These are phyloP conservation scores for Meloidogyne hapla DNA, from an alignment of 1,140 invertebrate species.

Conservation along the genomic window DNA sequence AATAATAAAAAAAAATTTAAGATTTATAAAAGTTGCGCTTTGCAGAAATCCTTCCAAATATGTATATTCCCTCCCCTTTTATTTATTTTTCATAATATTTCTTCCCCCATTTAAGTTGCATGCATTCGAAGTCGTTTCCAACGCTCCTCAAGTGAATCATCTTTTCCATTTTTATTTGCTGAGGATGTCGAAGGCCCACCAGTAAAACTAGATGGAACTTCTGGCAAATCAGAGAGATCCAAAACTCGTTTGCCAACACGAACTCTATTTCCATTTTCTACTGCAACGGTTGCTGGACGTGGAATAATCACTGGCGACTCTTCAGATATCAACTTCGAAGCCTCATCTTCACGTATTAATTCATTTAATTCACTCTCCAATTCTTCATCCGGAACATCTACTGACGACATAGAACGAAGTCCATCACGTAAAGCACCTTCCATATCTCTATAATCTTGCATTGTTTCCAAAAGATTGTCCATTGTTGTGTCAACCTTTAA, in stretches of 20 bases:
- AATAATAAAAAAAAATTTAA: neutral
- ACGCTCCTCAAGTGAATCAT: conserved; percentile 31
- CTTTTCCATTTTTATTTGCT: neutral
- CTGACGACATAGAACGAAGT: conserved; percentile 15
- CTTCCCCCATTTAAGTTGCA: neutral
- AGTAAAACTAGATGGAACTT: conserved; percentile 33
- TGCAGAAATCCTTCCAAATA: neutral
- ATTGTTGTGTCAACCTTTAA: conserved; percentile 55
- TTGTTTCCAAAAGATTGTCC: conserved; percentile 55
- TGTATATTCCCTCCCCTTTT: neutral
- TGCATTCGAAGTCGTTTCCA: conserved; percentile 39
- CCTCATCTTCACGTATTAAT: conserved; percentile 33
- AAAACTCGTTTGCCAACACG: conserved; percentile 42
- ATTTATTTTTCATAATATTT: neutral
- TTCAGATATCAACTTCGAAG: neutral
- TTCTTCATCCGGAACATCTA: conserved; percentile 29
- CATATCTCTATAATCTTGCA: conserved; percentile 53
- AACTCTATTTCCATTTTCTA: conserved; percentile 34
- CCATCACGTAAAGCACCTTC: conserved; percentile 55
- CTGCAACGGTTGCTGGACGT: conserved; percentile 3
- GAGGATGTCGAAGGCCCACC: conserved; percentile 16
- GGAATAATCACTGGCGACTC: neutral
- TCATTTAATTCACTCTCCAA: conserved; percentile 51
- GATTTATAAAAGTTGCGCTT: neutral
- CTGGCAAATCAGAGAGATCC: conserved; percentile 42